phyloP scores from a whole-genome alignment of 2,888 invertebrate species.

The Macropis europaea region DNA sequence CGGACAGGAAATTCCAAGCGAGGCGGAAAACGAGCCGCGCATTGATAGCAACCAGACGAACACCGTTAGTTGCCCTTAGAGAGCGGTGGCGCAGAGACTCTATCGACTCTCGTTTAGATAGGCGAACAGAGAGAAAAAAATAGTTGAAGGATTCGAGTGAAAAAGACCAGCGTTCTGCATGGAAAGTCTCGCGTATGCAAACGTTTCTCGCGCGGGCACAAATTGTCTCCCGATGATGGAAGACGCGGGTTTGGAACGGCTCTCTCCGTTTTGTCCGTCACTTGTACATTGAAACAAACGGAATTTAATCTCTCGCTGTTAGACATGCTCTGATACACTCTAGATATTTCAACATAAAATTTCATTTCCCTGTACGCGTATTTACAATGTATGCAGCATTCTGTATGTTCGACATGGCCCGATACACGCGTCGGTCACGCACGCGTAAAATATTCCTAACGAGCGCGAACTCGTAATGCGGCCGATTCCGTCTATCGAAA shows the following conservation, averaged over 20 bases:
- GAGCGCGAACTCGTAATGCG: neutral
- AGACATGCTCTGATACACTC: constrained; percentile 37
- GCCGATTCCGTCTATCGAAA: neutral
- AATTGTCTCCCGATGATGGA: constrained; percentile 19
- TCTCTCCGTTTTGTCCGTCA: neutral
- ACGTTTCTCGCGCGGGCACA: neutral
- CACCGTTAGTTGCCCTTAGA: constrained; percentile 47
- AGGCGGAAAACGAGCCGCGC: constrained; percentile 15
- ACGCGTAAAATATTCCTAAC: neutral
- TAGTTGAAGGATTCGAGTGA: neutral
- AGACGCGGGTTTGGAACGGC: neutral
- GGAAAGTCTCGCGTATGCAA: neutral
- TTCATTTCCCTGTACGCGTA: constrained; percentile 21
- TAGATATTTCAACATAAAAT: constrained; percentile 29
- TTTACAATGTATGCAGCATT: too few species aligned
- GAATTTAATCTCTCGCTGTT: constrained; percentile 43
- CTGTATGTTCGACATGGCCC: too few species aligned
- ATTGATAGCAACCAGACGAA: constrained; percentile 29
- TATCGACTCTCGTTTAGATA: constrained; percentile 9
- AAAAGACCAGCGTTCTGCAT: constrained; percentile 6
- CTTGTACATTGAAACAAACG: constrained; percentile 30
- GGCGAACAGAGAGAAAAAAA: neutral
- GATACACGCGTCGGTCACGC: constrained; percentile 12
- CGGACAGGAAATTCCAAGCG: constrained; percentile 41
- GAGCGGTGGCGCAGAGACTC: neutral